Base-by-base conservation (phyloP, 1,140 invertebrate species). In the Harlomillsia oculata region DNA sequence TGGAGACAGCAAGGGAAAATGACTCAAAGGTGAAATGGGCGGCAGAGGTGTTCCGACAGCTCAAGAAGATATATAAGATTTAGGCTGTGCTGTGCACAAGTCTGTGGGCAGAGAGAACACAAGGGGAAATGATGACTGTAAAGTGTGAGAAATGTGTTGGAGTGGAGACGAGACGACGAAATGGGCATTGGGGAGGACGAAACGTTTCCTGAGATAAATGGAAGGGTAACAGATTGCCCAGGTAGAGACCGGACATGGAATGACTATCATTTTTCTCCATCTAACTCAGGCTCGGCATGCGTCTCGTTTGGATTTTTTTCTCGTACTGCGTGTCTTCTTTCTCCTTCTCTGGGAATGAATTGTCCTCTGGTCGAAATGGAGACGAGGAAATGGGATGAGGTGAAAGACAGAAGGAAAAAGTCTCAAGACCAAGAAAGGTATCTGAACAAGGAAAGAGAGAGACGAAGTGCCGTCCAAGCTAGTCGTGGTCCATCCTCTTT, bases 191-290 rank as follows among this genome's bases (percentile, higher is more conserved):
- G 50, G 50, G 23, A 56, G 36, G 59, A 60, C 59, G 56, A 46
- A 52, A 55, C 53, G 53, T 60, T 18, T 73, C 74, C n/a, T 73
- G 75, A 65, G 54, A 65, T 60, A 62, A 65, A 65, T 65, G 64
- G 63, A 62, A 50, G 50, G 51, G 63, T 60, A 65, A 62, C 63
- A 65, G 57, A 65, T 62, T 65, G 60, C 58, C 36, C 39, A 43
- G 46, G 53, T 46, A 53, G 44, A 57, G 54, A 51, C 43, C 41
- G 56, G 56, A 62, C 59, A 60, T 43, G 45, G 45, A 65, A 62
- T 65, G 63, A 62, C 59, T 60, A 62, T 65, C 64, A 65, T 65
- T 65, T 62, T 65, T 65, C 64, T 62, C 57, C 50, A 65, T 65
- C 64, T 65, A 60, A 45, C 43, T 53, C 43, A 40, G 44, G 25